These are phyloP conservation scores for Mycteria americana DNA, from an alignment of 2,797 vertebrate species.

Conservation along the genomic window DNA sequence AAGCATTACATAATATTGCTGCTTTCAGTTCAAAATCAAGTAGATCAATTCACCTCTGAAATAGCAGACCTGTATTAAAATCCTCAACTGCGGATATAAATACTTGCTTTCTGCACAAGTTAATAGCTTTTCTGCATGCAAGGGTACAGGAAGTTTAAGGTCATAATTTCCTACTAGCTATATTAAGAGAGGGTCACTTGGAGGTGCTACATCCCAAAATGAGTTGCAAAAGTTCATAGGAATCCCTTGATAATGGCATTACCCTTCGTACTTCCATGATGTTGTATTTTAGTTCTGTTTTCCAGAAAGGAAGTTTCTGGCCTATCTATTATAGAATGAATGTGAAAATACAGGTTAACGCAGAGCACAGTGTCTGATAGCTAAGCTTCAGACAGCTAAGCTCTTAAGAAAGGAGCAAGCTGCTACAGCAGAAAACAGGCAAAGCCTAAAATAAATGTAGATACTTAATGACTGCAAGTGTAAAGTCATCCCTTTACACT, in stretches of 20 bases:
- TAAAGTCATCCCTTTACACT: not conserved
- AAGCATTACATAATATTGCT: not conserved
- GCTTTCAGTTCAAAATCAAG: not conserved
- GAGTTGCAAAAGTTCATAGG: not conserved
- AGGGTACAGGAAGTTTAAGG: not conserved
- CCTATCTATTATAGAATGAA: not conserved
- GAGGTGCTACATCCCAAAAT: not conserved
- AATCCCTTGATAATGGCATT: not conserved
- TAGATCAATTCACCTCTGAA: not conserved
- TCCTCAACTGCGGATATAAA: not conserved
- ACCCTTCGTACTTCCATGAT: not conserved
- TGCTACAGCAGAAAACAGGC: not conserved
- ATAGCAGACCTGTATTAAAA: not conserved
- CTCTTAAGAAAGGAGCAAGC: not conserved
- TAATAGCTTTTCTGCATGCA: slow-evolving; percentile 19
- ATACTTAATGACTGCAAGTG: not conserved
- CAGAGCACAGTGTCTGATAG: not conserved
- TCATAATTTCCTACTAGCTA: not conserved
- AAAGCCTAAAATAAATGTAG: not conserved
- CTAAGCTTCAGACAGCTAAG: not conserved
- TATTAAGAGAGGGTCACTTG: not conserved
- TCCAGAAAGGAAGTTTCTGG: not conserved
- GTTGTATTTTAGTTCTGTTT: not conserved
- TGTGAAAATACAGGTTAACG: not conserved
- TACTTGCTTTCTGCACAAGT: not conserved